Percentiles rank a stretch among this genome's conserved stretches.
phyloP scores from a whole-genome alignment of 2,888 invertebrate genomes.

The Ennomos fuscantarius region DNA sequence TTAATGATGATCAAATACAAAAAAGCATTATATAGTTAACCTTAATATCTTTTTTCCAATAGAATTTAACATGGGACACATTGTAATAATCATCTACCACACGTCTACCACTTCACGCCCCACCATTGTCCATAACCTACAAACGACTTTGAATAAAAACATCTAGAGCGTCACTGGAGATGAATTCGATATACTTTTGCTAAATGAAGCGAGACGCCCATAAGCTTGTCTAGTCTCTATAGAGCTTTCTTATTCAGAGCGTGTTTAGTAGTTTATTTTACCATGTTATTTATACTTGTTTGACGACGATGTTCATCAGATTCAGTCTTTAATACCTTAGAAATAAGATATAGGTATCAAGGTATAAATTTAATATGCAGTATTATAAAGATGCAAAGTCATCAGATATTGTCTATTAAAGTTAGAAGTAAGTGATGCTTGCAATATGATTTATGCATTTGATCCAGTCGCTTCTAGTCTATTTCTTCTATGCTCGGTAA shows the following conservation, averaged over 20 bases:
- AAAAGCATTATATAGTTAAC: too few relatives aligned
- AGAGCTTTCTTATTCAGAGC: slow-evolving; percentile 56
- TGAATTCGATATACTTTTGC: slow-evolving; percentile 82
- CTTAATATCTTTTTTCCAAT: too few relatives aligned
- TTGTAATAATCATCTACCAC: not conserved
- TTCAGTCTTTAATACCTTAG: slow-evolving; percentile 43
- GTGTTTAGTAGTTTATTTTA: slow-evolving; percentile 57
- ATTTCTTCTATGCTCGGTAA: slow-evolving; percentile 31
- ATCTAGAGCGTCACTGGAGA: slow-evolving; percentile 63
- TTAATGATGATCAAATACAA: too few relatives aligned
- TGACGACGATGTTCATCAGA: slow-evolving; percentile 13
- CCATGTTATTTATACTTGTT: slow-evolving; percentile 42
- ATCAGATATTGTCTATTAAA: slow-evolving; percentile 68
- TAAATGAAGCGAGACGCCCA: slow-evolving; percentile 81
- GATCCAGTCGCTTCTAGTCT: slow-evolving; percentile 58
- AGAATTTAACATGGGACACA: too few relatives aligned
- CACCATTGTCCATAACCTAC: slow-evolving; percentile 43
- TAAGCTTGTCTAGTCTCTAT: slow-evolving; percentile 49
- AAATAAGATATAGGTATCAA: slow-evolving; percentile 13
- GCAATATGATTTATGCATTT: slow-evolving; percentile 69
- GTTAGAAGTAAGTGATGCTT: slow-evolving; percentile 61
- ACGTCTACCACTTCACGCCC: slow-evolving; percentile 2
- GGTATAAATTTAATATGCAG: not conserved
- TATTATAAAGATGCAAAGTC: slow-evolving; percentile 32
- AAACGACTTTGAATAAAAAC: slow-evolving; percentile 70